Evolutionary conservation across 1,140 invertebrate species (phyloP), one percentile per base, ranked within the genome.

Genomic region (Muscidifurax raptorellus): DNA sequence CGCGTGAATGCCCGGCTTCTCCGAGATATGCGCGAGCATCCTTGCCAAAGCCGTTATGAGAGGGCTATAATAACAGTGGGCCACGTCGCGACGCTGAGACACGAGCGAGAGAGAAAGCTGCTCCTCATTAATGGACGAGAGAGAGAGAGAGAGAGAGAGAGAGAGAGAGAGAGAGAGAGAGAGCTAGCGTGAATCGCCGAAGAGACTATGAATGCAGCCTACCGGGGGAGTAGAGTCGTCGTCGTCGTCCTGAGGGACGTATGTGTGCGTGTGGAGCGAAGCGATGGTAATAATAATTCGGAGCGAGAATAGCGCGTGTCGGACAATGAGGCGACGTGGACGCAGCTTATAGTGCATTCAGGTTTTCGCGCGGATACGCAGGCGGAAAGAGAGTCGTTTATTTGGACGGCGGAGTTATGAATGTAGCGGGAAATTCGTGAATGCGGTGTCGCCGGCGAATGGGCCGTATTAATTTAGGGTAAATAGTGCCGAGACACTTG

Each of bases 1-100:
- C 87, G 88, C 86, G 27, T 67, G 27, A 67, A 80, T 80, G 66
- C 76, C 79, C 77, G 82, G 69, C 1, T 69, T 69, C 66, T 28
- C 2, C n/a, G 67, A 30, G 79, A 79, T 84, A 82, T 59, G 82
- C 82, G 83, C 82, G 83, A 86, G 30, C 84, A 85, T 86, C 81
- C 79, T 87, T 91, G 90, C 89, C 89, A 90, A 89, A 88, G 88
- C 89, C 90, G 90, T 92, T 92, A 92, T 91, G 91, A 92, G 88
- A 88, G 89, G 90, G 90, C 91, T 30, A 92, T 92, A 92, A 92
- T 92, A 92, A 92, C 90, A 92, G 90, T 86, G 84, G 76, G 78
- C 87, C 80, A 81, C 88, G 83, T n/a, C n/a, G 79, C 86, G 86
- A 67, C 86, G 87, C 32, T 89, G 88, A 90, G 82, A 84, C 15